Evolutionary conservation across 2,797 vertebrate species (phyloP).

Genomic region (Sebastes reedi): DNA sequence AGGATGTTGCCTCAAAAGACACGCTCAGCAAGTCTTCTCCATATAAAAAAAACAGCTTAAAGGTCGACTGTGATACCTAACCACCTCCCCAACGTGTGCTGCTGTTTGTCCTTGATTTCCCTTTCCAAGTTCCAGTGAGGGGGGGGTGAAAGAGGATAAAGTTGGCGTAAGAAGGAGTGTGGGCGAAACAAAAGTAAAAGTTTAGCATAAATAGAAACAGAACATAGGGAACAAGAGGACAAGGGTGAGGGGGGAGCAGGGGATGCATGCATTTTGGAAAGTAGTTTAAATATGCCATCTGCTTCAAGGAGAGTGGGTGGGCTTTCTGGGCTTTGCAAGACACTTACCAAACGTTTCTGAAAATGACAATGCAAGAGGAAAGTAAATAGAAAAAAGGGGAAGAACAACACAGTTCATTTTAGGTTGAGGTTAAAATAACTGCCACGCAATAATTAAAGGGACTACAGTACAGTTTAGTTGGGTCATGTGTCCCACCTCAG

Average conservation of each 20-base stretch:
- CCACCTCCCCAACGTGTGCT: background rate
- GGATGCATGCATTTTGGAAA: constrained; percentile 89
- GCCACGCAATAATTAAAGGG: constrained; percentile 33
- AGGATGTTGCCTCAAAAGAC: constrained; percentile 10
- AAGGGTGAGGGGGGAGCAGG: constrained; percentile 51
- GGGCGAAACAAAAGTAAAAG: constrained; percentile 34
- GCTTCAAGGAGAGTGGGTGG: constrained; percentile 85
- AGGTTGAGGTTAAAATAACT: constrained; percentile 49
- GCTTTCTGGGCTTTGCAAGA: constrained; percentile 78
- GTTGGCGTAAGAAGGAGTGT: constrained; percentile 75
- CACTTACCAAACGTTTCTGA: constrained; percentile 99
- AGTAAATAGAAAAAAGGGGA: constrained; percentile 79
- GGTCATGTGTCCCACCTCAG: background rate
- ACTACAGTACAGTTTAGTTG: constrained; percentile 31
- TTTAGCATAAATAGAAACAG: constrained; percentile 32
- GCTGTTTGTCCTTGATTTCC: constrained; percentile 36
- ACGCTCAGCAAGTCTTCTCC: background rate
- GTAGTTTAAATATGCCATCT: constrained; percentile 89
- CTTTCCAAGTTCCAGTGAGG: constrained; percentile 28
- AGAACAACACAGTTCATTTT: constrained; percentile 81
- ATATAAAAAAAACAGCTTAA: constrained; percentile 28
- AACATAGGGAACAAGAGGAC: constrained; percentile 38
- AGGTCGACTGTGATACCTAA: constrained; percentile 17
- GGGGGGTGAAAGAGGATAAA: constrained; percentile 1
- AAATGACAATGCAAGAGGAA: constrained; percentile 85